Evolutionary conservation across 2,888 invertebrate species (phyloP).

Genomic region (Perizoma affinitatum): DNA sequence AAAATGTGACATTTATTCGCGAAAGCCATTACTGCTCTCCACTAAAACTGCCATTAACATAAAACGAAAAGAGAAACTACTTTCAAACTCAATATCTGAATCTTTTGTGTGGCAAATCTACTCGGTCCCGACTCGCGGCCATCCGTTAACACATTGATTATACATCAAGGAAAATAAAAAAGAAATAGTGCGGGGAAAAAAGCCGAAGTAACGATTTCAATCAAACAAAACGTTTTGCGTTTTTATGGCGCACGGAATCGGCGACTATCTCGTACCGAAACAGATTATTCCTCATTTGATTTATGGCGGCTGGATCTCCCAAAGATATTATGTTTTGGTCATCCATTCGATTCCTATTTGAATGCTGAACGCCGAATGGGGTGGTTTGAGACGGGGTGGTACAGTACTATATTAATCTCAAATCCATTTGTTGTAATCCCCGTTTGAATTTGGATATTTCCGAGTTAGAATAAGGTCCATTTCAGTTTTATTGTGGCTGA

Average conservation of each 20-base stretch:
- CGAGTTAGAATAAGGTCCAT: slow-evolving; percentile 62
- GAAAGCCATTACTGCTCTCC: slow-evolving; percentile 71
- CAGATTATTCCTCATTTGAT: slow-evolving; percentile 86
- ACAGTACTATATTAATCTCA: slow-evolving; percentile 83
- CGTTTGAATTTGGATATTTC: slow-evolving; percentile 69
- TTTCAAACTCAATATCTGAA: slow-evolving; percentile 82
- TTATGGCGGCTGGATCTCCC: slow-evolving; percentile 83
- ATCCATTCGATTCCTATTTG: slow-evolving; percentile 85
- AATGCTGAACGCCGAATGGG: slow-evolving; percentile 82
- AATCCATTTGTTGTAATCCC: slow-evolving; percentile 82
- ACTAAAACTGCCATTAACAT: slow-evolving; percentile 79
- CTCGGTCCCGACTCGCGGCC: slow-evolving; percentile 73
- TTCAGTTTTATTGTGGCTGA: slow-evolving; percentile 62
- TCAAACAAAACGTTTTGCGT: slow-evolving; percentile 84
- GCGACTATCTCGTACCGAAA: slow-evolving; percentile 83
- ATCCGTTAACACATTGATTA: slow-evolving; percentile 84
- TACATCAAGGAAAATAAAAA: slow-evolving; percentile 82
- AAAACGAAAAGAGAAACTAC: slow-evolving; percentile 80
- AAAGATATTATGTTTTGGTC: slow-evolving; percentile 85
- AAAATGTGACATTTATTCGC: slow-evolving; percentile 74
- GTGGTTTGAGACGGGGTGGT: slow-evolving; percentile 82
- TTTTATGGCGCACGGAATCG: slow-evolving; percentile 79
- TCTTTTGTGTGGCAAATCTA: slow-evolving; percentile 83
- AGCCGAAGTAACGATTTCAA: slow-evolving; percentile 77
- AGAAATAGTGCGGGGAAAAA: slow-evolving; percentile 77